A percentile compares a stretch with the other conserved stretches of the same genome.
Evolutionary conservation across 2,888 invertebrate species (phyloP).

Genomic region (Pristionchus entomophagus): DNA sequence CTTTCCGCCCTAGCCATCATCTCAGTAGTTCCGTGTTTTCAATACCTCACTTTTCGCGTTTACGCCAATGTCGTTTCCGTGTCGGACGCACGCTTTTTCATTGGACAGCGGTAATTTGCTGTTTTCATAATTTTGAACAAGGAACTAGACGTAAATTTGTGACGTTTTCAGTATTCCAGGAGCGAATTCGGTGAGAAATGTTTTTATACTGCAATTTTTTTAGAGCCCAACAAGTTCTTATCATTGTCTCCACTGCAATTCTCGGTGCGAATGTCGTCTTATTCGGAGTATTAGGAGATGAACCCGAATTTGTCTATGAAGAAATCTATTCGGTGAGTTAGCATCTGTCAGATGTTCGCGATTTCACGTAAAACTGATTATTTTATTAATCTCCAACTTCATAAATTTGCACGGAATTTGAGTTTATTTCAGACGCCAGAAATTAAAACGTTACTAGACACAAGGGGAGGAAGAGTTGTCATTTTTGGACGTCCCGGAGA

Average conservation of each 20-base stretch:
- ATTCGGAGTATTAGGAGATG: background rate
- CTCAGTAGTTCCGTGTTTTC: background rate
- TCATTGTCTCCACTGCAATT: background rate
- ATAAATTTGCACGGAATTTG: background rate
- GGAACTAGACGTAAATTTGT: background rate
- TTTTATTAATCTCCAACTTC: background rate
- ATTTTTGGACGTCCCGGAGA: background rate
- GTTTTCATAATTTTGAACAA: background rate
- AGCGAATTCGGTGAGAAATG: too few relatives aligned
- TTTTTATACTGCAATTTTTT: background rate
- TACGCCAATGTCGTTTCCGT: background rate
- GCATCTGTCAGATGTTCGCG: background rate
- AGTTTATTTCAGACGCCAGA: background rate
- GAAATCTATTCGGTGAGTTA: background rate
- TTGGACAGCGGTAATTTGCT: background rate
- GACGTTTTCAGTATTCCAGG: background rate
- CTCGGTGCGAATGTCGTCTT: background rate
- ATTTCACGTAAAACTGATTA: background rate
- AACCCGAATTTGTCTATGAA: background rate
- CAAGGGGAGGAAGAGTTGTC: background rate
- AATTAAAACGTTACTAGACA: background rate
- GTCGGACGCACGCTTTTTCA: background rate
- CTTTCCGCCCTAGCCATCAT: constrained; percentile 19
- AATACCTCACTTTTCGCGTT: constrained; percentile 5
- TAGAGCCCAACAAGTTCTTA: background rate